Base-by-base conservation (phyloP, 2,113 vertebrate species). In the Carassius carassius region DNA sequence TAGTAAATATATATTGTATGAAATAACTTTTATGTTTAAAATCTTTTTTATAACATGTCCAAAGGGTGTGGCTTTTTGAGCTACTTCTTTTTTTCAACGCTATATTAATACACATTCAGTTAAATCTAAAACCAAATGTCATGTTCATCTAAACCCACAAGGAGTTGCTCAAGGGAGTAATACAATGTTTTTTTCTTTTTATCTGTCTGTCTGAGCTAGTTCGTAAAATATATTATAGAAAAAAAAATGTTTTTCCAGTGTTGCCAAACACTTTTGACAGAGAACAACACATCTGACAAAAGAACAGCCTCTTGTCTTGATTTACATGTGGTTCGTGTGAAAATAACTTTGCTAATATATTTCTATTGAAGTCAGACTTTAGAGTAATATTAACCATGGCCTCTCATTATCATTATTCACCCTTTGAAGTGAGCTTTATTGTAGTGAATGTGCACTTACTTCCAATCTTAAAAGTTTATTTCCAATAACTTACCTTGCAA, bases 51-150 rank as follows among this genome's bases (percentile, higher is more conserved):
- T 14, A 2, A n/a, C 58, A n/a, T 25, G 35, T 35, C 32, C 41
- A 47, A 49, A 49, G 11, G 12, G 12, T 74, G 37, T 74, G 72
- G 25, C n/a, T 25, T 51, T 41, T 41, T 47, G 2, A 73, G 2
- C 14, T 8, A 14, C 12, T 29, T 47, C 21, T 6, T 49, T 62
- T 62, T 62, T 62, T 60, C 32, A 35, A 41, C 3, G 54, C 51
- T 49, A 23, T 49, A 41, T 47, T n/a, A 78, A 78, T n/a, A 78
- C 23, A 62, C 11, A 44, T 41, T 60, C 56, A 41, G 32, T 21
- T 41, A 41, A 60, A 62, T 62, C 74, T 54, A 77, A 77, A 77
- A 58, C 29, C 29, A 58, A 37, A 78, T 78, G 75, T 37, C 12
- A 72, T 72, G 69, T 44, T 49, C n/a, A 25, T 14, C 23, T 3